A percentile compares a stretch with the other conserved stretches of the same genome.
phyloP scores from a whole-genome alignment of 2,797 vertebrate genomes.

The Thalassophryne amazonica region DNA sequence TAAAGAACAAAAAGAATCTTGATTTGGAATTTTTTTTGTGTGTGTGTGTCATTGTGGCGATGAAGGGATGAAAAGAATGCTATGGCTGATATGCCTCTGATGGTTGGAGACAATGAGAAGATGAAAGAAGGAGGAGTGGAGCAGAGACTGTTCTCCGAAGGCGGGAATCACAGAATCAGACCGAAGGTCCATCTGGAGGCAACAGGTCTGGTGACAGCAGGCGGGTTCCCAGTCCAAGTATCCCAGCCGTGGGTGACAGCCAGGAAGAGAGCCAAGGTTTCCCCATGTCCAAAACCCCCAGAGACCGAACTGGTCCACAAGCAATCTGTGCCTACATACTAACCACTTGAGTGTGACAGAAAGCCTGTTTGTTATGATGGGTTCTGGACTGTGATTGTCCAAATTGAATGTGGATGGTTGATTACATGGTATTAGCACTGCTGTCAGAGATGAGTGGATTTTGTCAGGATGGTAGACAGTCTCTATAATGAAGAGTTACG shows the following conservation, averaged over 20 bases:
- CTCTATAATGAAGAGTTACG: constrained; percentile 31
- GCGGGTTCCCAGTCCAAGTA: constrained; percentile 50
- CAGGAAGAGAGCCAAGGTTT: constrained; percentile 34
- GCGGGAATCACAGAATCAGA: constrained; percentile 36
- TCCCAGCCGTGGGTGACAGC: constrained; percentile 35
- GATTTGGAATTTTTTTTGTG: constrained; percentile 32
- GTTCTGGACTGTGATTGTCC: constrained; percentile 29
- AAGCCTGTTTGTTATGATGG: constrained; percentile 28
- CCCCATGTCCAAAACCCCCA: constrained; percentile 38
- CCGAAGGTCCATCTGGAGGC: constrained; percentile 72
- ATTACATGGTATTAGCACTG: constrained; percentile 38
- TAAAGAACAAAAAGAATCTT: constrained; percentile 54
- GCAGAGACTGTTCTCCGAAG: constrained; percentile 20
- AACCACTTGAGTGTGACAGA: constrained; percentile 16
- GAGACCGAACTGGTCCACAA: constrained; percentile 30
- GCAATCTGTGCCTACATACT: constrained; percentile 63
- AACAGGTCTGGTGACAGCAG: constrained; percentile 77
- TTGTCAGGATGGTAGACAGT: constrained; percentile 10
- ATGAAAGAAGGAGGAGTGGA: constrained; percentile 35
- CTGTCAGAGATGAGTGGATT: constrained; percentile 44
- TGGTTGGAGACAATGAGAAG: constrained; percentile 1
- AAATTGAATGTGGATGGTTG: constrained; percentile 40
- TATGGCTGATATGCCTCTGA: constrained; percentile 11
- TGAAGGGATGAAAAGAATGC: constrained; percentile 43
- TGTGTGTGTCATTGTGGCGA: constrained; percentile 19